Evolutionary conservation across 2,797 vertebrate species (phyloP).

Genomic region (Triplophysa bombifrons): DNA sequence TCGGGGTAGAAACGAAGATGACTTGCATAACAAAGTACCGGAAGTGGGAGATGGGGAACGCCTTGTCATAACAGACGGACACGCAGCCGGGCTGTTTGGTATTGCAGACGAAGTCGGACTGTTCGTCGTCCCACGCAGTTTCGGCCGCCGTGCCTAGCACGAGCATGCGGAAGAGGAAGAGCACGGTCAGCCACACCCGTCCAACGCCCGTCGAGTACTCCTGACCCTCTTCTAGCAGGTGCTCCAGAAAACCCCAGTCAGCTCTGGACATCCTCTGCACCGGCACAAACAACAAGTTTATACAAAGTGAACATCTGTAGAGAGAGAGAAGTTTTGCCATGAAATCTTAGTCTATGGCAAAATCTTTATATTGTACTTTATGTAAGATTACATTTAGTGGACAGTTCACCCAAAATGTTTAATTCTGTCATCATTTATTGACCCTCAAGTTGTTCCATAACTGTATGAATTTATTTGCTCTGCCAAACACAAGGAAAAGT

Average conservation of each 20-base stretch:
- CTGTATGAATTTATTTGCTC: too few species aligned
- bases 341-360: background rate
- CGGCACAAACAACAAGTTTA: conserved; percentile 55
- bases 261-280: conserved; percentile 82
- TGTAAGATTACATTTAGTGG: background rate
- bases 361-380: background rate
- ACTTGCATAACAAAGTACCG: conserved; percentile 84
- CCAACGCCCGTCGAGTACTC: conserved; percentile 81
- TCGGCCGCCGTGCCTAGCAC: conserved; percentile 79
- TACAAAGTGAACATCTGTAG: background rate
- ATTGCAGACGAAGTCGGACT: conserved; percentile 79
- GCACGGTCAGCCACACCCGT: conserved; percentile 82
- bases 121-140: conserved; percentile 85
- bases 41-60: conserved; percentile 85
- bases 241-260: conserved; percentile 85
- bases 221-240: conserved; percentile 82
- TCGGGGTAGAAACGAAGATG: conserved; percentile 83
- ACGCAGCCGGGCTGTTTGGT: conserved; percentile 80
- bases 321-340: background rate
- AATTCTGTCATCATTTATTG: too few species aligned
- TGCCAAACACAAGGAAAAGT: too few species aligned
- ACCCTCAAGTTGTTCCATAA: too few species aligned
- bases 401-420: too few species aligned
- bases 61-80: conserved; percentile 81
- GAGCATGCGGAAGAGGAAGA: conserved; percentile 84